Evolutionary conservation across 1,140 invertebrate species (phyloP), one percentile per base, ranked within the genome.

Genomic region (Drosophila bifasciata): DNA sequence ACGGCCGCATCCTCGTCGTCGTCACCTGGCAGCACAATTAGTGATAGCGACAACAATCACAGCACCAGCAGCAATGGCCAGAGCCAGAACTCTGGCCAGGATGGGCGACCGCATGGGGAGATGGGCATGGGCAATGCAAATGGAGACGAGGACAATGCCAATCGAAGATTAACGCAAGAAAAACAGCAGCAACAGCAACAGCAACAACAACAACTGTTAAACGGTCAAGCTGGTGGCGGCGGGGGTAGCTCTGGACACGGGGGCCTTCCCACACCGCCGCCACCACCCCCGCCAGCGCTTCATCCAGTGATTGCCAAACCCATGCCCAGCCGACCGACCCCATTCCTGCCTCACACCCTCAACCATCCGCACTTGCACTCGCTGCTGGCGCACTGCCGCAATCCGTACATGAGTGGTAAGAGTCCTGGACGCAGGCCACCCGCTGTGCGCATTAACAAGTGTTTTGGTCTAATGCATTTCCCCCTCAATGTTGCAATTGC

Each of bases 361-460:
- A 79, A 91, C 91, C 76, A 91, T 92, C 85, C 92, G 64, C 91
- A 92, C 86, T 77, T 92, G 58, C 91, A 92, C 80, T 92, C 91
- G 41, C 50, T 92, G 69, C 68, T 92, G 76, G 92, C 93, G 17
- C 93, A 93, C 64, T 93, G 93, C 74, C 90, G 93, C 67, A 93
- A 93, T 86, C 93, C 93, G 73, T 93, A 93, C 75, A 91, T 93
- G 66, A 93, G 92, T 92, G 93, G 92, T 93, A 85, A 92, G 75
- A 79, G 57, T 49, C 0, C 4, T 36, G 32, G 32, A 32, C 39
- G 25, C 49, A 48, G 46, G 62, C 66, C 36, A 36, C 58, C 64
- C 68, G 74, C 21, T 52, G 43, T 50, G 81, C 77, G 60, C 71
- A 79, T 88, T 88, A 88, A 88, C 83, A 88, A 83, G 63, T 88